phyloP scores from a whole-genome alignment of 23 tunicate genomes.

The Trididemnum clinides region DNA sequence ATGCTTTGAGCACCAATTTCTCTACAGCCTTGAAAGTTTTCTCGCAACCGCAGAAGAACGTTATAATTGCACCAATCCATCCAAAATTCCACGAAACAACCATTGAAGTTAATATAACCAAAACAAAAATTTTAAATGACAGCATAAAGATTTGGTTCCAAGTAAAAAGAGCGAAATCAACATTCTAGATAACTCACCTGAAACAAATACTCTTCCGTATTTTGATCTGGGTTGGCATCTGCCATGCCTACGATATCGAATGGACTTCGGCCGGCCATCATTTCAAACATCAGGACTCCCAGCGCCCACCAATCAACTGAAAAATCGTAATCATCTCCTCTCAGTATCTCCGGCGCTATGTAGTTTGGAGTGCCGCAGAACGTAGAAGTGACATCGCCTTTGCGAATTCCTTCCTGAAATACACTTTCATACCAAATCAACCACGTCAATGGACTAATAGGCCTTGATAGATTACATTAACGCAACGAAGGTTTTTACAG shows the following conservation, averaged over 20 bases:
- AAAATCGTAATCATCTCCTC: constrained; percentile 92
- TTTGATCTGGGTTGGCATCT: constrained; percentile 87
- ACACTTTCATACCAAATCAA: no score
- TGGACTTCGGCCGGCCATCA: constrained; percentile 99
- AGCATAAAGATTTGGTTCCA: no score
- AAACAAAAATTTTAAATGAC: no score
- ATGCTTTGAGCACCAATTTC: no score
- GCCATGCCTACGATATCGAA: constrained; percentile 93
- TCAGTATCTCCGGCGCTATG: constrained; percentile 97
- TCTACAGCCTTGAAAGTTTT: no score
- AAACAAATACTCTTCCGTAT: constrained; percentile 92
- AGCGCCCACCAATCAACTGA: constrained; percentile 99
- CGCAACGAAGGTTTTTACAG: no score
- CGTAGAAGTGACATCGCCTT: constrained; percentile 82
- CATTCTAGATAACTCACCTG: constrained; percentile 48
- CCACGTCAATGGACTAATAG: no score
- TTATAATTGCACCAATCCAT: no score
- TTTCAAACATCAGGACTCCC: constrained; percentile 98
- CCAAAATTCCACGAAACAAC: no score
- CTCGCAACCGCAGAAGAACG: no score
- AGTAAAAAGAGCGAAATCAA: not conserved
- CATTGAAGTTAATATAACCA: no score
- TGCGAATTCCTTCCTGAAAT: constrained; percentile 66
- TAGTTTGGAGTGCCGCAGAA: constrained; percentile 99
- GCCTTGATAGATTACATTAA: no score